These are phyloP conservation scores for Drosophila tropicalis DNA, from an alignment of 1,140 invertebrate species.

Conservation along the genomic window DNA sequence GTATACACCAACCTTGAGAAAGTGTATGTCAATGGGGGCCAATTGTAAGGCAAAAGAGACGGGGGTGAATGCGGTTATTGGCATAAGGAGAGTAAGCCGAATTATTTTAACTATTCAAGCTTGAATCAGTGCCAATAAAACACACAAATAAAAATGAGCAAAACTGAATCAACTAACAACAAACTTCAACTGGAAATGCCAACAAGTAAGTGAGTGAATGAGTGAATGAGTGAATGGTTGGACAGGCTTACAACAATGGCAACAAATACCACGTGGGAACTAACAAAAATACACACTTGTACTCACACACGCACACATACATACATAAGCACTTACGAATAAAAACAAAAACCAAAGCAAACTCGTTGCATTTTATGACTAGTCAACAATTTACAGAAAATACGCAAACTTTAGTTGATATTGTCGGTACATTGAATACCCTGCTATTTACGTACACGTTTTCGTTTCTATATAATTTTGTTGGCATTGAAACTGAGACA, in stretches of 20 bases:
- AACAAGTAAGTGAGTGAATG: conserved; percentile 31
- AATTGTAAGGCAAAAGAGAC: not conserved
- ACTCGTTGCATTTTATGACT: conserved; percentile 51
- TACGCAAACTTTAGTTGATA: not conserved
- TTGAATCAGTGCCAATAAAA: conserved; percentile 41
- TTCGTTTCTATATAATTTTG: too few relatives aligned
- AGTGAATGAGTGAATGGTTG: conserved; percentile 31
- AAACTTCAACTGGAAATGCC: conserved; percentile 50
- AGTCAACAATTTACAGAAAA: conserved; percentile 54
- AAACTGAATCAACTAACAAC: conserved; percentile 4
- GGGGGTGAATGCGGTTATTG: not conserved
- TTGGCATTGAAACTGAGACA: too few relatives aligned
- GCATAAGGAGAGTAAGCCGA: conserved; percentile 20
- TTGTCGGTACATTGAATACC: not conserved
- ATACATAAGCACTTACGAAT: conserved; percentile 37
- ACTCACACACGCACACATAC: conserved; percentile 14
- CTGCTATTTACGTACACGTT: not conserved
- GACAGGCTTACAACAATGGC: conserved; percentile 29
- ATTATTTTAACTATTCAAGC: conserved; percentile 45
- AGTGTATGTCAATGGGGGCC: not conserved
- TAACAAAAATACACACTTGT: conserved; percentile 20
- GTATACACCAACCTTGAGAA: not conserved
- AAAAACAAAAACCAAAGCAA: conserved; percentile 24
- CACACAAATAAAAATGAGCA: conserved; percentile 9
- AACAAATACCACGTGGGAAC: conserved; percentile 63